Percentiles rank a stretch among this genome's conserved stretches.
Conservation (phyloP, 1,140 invertebrate genomes). For the Probaryconus sp. region DNA sequence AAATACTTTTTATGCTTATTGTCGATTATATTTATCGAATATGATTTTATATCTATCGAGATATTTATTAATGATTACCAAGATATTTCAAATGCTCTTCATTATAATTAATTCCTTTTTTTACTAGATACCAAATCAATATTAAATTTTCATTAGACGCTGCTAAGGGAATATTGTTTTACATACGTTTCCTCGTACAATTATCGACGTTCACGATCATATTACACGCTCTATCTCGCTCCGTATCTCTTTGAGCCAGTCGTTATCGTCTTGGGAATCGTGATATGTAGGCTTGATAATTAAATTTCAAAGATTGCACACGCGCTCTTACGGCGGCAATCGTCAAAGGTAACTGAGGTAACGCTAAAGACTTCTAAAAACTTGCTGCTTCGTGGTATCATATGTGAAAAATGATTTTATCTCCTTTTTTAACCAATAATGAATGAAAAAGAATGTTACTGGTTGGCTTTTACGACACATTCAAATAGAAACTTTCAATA, state of each 20-base stretch:
- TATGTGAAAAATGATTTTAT: conserved; percentile 34
- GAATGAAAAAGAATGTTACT: conserved; percentile 9
- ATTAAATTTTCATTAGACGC: conserved; percentile 6
- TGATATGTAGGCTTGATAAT: conserved; percentile 64
- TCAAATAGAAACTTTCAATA: too few species aligned
- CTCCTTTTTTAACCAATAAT: conserved; percentile 9
- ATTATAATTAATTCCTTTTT: too few species aligned
- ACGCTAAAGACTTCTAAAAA: conserved; percentile 50
- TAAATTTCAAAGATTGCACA: conserved; percentile 67
- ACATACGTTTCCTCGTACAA: conserved; percentile 31
- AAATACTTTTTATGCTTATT: too few species aligned
- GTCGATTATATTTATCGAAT: too few species aligned
- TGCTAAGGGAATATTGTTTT: conserved; percentile 33
- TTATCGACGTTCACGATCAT: conserved; percentile 43
- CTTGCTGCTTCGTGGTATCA: conserved; percentile 35
- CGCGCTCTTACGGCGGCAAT: conserved; percentile 43
- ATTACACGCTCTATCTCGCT: too few species aligned
- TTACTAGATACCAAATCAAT: too few species aligned
- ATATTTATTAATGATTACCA: too few species aligned
- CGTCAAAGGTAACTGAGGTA: conserved; percentile 56
- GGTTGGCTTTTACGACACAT: too few species aligned
- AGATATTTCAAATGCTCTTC: too few species aligned
- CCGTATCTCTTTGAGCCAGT: too few species aligned
- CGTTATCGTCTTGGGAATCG: conserved; percentile 64
- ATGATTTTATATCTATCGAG: too few species aligned